Conservation (phyloP, 2,113 vertebrate species). For the Cavia porcellus region DNA sequence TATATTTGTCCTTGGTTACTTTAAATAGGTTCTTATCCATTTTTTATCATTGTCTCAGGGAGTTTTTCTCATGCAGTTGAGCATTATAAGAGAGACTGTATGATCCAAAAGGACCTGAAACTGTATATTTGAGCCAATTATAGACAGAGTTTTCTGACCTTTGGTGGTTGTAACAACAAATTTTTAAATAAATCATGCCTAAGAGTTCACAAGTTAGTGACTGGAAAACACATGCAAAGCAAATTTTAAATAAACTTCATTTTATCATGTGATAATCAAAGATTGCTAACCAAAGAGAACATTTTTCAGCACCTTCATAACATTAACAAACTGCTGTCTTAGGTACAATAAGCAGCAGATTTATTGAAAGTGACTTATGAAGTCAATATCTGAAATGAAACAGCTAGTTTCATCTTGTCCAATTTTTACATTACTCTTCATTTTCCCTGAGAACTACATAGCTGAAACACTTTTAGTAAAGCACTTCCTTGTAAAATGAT, state of each 20-base stretch:
- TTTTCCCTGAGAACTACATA: conserved; percentile 85
- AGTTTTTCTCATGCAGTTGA: not conserved
- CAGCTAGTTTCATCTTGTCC: conserved; percentile 85
- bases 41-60: not conserved
- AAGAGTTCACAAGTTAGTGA: not conserved
- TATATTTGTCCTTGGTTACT: not conserved
- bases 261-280: conserved; percentile 51
- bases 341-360: conserved; percentile 82
- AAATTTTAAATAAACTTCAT: conserved; percentile 44
- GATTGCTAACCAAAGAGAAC: conserved; percentile 67
- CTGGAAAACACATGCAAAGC: conserved; percentile 47
- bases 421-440: conserved; percentile 87
- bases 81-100: not conserved
- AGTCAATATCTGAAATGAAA: conserved; percentile 87
- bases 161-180: not conserved
- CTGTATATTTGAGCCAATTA: not conserved
- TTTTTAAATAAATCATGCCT: not conserved
- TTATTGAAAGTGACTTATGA: conserved; percentile 85
- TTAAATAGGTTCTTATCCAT: not conserved
- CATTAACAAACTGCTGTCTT: conserved; percentile 80
- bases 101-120: not conserved
- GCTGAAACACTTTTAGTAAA: conserved; percentile 82
- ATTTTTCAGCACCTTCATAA: conserved; percentile 76
- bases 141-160: not conserved
- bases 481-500: conserved; percentile 86